Conservation (phyloP, 2,797 vertebrate genomes). For the Chlorospingus semifuscus region DNA sequence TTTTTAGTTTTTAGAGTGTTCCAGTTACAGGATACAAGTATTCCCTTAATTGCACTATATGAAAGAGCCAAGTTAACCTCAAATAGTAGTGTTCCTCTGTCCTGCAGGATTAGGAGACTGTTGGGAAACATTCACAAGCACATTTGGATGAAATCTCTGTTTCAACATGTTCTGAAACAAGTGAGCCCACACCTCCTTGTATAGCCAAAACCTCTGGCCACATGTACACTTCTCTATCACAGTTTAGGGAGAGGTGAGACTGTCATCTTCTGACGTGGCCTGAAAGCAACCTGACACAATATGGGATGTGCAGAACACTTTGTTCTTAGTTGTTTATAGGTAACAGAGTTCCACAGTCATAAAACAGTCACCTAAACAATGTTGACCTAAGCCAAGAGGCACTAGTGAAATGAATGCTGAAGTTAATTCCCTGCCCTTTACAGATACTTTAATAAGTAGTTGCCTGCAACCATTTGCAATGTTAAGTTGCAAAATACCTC, state of each 20-base stretch:
- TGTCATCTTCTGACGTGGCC: neutral
- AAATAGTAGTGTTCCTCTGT: neutral
- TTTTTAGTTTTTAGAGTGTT: neutral
- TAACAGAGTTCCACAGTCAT: neutral
- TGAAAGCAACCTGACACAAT: neutral
- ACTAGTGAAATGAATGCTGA: neutral
- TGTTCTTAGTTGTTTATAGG: neutral
- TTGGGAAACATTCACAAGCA: neutral
- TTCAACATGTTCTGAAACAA: neutral
- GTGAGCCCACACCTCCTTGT: neutral
- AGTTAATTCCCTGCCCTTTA: neutral
- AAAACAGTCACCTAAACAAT: neutral
- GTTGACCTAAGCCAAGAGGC: neutral
- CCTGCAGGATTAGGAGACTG: neutral
- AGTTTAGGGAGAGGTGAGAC: neutral
- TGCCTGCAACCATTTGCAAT: neutral
- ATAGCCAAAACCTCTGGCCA: neutral
- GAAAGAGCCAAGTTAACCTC: neutral
- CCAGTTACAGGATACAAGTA: neutral
- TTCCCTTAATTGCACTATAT: neutral
- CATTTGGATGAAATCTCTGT: neutral
- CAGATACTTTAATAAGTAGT: neutral
- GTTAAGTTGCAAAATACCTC: neutral
- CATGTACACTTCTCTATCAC: rapidly evolving
- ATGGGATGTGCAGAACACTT: neutral